These are phyloP conservation scores for Tiphia femorata DNA, from an alignment of 2,888 invertebrate species.

Conservation along the genomic window DNA sequence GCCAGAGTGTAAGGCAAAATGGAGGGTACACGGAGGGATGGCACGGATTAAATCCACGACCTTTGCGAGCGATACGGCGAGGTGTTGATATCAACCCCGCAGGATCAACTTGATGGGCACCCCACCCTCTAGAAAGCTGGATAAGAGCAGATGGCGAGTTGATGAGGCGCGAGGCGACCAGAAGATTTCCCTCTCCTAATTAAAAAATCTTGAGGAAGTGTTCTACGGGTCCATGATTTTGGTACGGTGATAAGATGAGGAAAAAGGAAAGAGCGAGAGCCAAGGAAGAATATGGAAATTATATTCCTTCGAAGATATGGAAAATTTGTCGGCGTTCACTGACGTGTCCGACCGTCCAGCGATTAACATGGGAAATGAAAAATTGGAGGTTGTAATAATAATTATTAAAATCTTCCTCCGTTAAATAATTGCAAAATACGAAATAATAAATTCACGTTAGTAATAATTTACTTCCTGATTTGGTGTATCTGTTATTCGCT, in stretches of 20 bases:
- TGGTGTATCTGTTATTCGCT: too few species aligned
- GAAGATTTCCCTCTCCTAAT: conserved; percentile 16
- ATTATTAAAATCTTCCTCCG: too few species aligned
- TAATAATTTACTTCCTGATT: too few species aligned
- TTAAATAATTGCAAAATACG: too few species aligned
- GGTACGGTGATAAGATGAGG: background rate
- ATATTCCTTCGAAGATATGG: too few species aligned
- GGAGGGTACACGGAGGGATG: conserved; percentile 21
- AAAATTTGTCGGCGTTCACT: too few species aligned
- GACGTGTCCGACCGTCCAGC: too few species aligned
- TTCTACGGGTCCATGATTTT: background rate
- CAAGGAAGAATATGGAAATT: too few species aligned
- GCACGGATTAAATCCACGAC: conserved; percentile 32
- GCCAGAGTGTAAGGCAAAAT: conserved; percentile 28
- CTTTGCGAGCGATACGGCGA: conserved; percentile 19
- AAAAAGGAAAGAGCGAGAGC: too few species aligned
- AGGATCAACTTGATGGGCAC: conserved; percentile 23
- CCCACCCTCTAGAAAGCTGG: conserved; percentile 5
- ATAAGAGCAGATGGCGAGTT: conserved; percentile 7
- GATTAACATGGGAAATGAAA: too few species aligned
- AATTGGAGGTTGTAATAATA: too few species aligned
- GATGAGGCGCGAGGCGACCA: conserved; percentile 15
- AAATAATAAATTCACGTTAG: too few species aligned
- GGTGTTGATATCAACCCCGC: conserved; percentile 30
- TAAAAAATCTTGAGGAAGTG: conserved; percentile 33